These are phyloP conservation scores for Stomatorhinus walkeri DNA, from an alignment of 2,797 vertebrate genomes.

Conservation along the genomic window DNA sequence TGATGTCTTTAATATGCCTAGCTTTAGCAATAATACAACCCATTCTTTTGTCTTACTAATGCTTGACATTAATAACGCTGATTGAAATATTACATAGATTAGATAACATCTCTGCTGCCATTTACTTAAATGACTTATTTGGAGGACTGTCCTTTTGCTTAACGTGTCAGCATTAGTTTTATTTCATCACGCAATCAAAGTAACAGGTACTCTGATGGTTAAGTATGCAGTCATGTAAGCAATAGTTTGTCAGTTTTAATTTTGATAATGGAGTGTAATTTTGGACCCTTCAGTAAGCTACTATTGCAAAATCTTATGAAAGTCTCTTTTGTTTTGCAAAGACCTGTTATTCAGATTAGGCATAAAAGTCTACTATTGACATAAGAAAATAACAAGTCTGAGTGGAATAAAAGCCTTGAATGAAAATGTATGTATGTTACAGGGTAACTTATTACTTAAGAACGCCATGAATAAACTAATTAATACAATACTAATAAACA, in stretches of 20 bases:
- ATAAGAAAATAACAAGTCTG: background rate
- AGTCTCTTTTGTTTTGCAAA: background rate
- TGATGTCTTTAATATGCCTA: conserved; percentile 21
- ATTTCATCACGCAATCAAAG: background rate
- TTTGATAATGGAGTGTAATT: background rate
- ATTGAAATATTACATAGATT: background rate
- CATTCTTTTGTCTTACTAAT: conserved; percentile 9
- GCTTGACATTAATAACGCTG: background rate
- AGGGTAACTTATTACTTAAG: background rate
- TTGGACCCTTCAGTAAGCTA: background rate
- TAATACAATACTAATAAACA: conserved; percentile 4
- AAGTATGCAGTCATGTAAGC: background rate
- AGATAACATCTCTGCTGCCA: background rate
- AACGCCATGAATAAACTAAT: background rate
- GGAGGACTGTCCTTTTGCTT: background rate
- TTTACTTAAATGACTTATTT: conserved; percentile 1
- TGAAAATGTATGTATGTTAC: background rate
- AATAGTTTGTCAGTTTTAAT: background rate
- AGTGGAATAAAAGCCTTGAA: background rate
- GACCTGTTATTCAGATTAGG: background rate
- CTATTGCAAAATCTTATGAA: background rate
- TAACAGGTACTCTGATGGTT: background rate
- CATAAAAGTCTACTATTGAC: background rate
- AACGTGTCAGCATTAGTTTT: background rate
- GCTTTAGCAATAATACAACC: conserved; percentile 5